These are phyloP conservation scores for Tolmerus cingulatus DNA, from an alignment of 2,888 invertebrate genomes.

Conservation along the genomic window DNA sequence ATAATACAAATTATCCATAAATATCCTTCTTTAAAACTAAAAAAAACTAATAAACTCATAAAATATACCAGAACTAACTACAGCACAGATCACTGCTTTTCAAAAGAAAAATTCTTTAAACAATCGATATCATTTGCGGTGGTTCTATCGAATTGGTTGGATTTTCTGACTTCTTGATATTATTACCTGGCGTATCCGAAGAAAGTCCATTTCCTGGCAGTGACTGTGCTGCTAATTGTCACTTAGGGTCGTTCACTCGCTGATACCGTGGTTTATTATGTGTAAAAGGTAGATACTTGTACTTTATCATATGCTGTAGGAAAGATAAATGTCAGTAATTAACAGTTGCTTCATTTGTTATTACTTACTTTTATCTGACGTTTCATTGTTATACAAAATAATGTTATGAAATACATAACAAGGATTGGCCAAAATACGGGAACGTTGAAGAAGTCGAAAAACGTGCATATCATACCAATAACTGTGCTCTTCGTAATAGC, in stretches of 20 bases:
- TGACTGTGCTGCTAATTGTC: conserved; percentile 66
- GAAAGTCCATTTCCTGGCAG: conserved; percentile 48
- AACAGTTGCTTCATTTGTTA: neutral
- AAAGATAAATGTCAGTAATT: neutral
- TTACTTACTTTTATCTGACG: conserved; percentile 93
- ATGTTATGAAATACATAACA: conserved; percentile 98
- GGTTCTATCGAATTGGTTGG: conserved; percentile 53
- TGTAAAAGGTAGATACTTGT: conserved; percentile 98
- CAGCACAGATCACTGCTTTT: conserved; percentile 37
- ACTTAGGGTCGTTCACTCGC: conserved; percentile 66
- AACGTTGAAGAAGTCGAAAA: conserved; percentile 97
- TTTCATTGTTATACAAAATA: conserved; percentile 99
- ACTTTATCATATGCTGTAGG: conserved; percentile 98
- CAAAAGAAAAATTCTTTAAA: conserved; percentile 52
- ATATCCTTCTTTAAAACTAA: conserved; percentile 16
- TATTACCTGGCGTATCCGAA: conserved; percentile 41
- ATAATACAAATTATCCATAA: conserved; percentile 20
- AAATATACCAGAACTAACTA: conserved; percentile 19
- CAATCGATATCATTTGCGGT: conserved; percentile 62
- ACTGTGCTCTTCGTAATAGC: conserved; percentile 94
- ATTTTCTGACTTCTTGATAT: conserved; percentile 34
- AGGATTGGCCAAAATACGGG: conserved; percentile 99
- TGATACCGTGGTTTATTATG: conserved; percentile 97
- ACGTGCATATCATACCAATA: conserved; percentile 89
- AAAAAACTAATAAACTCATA: conserved; percentile 8